phyloP scores from a whole-genome alignment of 1,140 invertebrate species.

The Drosophila watanabei region DNA sequence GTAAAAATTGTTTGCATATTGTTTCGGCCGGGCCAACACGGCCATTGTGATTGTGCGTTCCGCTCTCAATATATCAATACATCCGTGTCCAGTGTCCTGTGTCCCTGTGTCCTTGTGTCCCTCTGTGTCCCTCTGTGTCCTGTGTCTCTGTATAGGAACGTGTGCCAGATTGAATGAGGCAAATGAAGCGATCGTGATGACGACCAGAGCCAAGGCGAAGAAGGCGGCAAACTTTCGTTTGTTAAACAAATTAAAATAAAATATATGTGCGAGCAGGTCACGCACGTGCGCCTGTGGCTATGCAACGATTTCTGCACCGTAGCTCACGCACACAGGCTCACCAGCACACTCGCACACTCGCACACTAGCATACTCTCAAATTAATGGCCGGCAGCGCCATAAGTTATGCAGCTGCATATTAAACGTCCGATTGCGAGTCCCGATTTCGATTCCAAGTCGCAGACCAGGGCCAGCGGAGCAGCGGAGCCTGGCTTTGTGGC shows the following conservation, averaged over 20 bases:
- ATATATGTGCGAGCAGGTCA: conserved; percentile 60
- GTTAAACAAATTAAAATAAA: conserved; percentile 82
- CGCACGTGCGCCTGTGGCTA: conserved; percentile 77
- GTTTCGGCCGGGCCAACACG: conserved; percentile 61
- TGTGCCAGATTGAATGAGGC: conserved; percentile 80
- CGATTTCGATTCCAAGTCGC: conserved; percentile 24
- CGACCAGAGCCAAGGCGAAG: conserved; percentile 30
- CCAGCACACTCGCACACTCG: neutral
- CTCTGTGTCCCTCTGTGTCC: neutral
- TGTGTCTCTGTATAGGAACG: conserved; percentile 41
- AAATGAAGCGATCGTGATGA: conserved; percentile 81
- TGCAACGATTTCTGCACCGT: conserved; percentile 55
- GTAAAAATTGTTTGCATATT: conserved; percentile 84
- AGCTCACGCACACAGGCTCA: neutral
- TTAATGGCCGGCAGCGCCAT: conserved; percentile 76
- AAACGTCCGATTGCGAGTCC: conserved; percentile 46
- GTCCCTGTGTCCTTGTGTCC: too few species aligned
- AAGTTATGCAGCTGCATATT: conserved; percentile 83
- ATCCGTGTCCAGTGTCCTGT: neutral
- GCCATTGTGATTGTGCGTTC: conserved; percentile 68
- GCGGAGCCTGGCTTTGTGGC: conserved; percentile 56
- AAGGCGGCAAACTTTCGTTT: conserved; percentile 58
- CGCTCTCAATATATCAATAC: conserved; percentile 19
- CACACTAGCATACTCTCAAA: conserved; percentile 49
- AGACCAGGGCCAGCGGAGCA: too few species aligned